Evolutionary conservation across 2,113 vertebrate genomes (phyloP).

Genomic region (Nothoprocta perdicaria): DNA sequence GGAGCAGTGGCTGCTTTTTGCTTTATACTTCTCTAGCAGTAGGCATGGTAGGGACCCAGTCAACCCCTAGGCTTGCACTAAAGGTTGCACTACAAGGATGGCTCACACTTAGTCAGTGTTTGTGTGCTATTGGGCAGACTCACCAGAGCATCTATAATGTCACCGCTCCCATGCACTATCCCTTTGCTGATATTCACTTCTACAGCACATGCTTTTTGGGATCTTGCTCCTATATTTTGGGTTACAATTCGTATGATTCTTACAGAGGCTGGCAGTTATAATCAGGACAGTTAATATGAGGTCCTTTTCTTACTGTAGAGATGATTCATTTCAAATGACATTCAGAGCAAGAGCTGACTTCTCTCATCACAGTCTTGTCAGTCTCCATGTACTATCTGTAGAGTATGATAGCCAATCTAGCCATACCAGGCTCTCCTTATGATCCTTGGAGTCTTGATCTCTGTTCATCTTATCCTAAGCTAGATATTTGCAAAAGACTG

Average conservation of each 20-base stretch:
- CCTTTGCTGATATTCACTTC: not conserved
- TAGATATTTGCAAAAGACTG: not conserved
- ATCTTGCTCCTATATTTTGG: not conserved
- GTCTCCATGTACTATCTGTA: not conserved
- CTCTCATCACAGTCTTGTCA: not conserved
- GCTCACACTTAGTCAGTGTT: not conserved
- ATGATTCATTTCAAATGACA: not conserved
- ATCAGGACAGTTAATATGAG: not conserved
- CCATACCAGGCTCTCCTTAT: not conserved
- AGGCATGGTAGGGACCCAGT: not conserved
- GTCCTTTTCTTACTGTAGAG: not conserved
- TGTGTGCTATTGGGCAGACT: not conserved
- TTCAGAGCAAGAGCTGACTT: not conserved
- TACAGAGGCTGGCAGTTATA: not conserved
- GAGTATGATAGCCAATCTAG: not conserved
- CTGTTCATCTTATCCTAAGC: not conserved
- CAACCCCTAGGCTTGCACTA: not conserved
- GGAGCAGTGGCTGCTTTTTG: not conserved
- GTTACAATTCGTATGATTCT: not conserved
- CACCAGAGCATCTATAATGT: too few species aligned
- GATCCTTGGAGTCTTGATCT: not conserved
- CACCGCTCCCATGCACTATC: not conserved
- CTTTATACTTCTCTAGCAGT: not conserved
- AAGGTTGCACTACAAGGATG: not conserved
- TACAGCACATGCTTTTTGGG: not conserved